phyloP scores from a whole-genome alignment of 2,797 vertebrate species.

The Sylvia borin region DNA sequence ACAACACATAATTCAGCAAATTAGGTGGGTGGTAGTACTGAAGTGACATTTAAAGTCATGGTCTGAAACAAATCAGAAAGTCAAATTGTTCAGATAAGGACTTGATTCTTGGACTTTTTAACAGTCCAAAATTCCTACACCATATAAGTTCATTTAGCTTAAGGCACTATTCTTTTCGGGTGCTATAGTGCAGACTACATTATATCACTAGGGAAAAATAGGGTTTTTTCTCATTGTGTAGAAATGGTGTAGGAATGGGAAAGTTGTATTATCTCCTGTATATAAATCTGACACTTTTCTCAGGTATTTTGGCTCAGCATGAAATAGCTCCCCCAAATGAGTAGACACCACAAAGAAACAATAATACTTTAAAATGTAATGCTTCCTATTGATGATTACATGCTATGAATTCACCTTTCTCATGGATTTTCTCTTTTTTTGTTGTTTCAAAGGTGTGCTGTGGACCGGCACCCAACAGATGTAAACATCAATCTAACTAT shows the following conservation, averaged over 20 bases:
- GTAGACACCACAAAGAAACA: background rate
- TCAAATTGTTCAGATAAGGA: background rate
- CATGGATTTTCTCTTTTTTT: background rate
- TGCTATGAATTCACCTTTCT: background rate
- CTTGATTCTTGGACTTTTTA: background rate
- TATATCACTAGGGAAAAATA: background rate
- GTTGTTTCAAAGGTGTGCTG: constrained; percentile 85
- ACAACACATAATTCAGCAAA: constrained; percentile 45
- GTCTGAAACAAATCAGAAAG: constrained; percentile 15
- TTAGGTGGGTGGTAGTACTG: constrained; percentile 32
- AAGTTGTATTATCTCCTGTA: background rate
- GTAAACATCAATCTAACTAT: constrained; percentile 90
- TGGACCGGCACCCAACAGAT: constrained; percentile 88
- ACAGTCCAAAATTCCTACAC: background rate
- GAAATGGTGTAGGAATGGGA: background rate
- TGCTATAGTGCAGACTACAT: background rate
- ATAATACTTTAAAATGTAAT: background rate
- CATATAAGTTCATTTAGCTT: background rate
- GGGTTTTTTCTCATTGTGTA: background rate
- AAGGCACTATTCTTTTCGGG: background rate
- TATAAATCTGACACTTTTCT: background rate
- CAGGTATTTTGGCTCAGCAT: background rate
- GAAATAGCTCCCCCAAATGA: background rate
- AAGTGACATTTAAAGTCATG: constrained; percentile 14
- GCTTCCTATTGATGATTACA: background rate